A percentile compares a stretch with the other conserved stretches of the same genome.
Evolutionary conservation across 2,113 vertebrate species (phyloP).

Genomic region (Oxyruncus cristatus): DNA sequence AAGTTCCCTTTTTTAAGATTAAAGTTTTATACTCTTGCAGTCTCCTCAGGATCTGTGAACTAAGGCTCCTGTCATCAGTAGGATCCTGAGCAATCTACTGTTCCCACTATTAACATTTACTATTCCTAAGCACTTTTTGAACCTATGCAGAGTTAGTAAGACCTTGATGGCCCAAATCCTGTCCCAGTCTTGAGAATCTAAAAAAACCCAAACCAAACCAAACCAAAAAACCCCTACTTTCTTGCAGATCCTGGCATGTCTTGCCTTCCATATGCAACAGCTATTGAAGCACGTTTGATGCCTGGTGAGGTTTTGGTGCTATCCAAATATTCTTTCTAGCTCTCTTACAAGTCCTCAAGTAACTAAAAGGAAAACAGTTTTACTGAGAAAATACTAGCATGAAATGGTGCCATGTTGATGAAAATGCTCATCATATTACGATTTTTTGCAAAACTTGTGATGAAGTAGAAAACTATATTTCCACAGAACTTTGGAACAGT

Average conservation of each 20-base stretch:
- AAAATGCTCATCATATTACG: background rate
- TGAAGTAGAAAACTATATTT: conserved; percentile 25
- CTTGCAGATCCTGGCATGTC: background rate
- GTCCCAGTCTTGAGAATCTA: background rate
- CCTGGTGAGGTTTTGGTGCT: background rate
- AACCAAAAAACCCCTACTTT: background rate
- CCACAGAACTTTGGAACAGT: background rate
- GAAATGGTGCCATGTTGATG: background rate
- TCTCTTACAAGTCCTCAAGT: background rate
- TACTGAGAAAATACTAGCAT: background rate
- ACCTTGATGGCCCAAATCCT: accelerated
- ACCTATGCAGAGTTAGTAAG: background rate
- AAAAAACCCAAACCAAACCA: background rate
- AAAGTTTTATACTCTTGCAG: background rate
- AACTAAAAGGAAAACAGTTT: background rate
- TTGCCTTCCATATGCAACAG: background rate
- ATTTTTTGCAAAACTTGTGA: background rate
- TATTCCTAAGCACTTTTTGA: background rate
- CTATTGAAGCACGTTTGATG: background rate
- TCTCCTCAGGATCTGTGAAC: background rate
- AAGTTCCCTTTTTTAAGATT: background rate
- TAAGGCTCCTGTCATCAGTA: background rate
- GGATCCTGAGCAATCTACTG: background rate
- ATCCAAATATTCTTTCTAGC: background rate
- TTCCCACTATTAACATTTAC: background rate